Evolutionary conservation across 1,140 invertebrate genomes (phyloP).

Genomic region (Macrostomum lignano): DNA sequence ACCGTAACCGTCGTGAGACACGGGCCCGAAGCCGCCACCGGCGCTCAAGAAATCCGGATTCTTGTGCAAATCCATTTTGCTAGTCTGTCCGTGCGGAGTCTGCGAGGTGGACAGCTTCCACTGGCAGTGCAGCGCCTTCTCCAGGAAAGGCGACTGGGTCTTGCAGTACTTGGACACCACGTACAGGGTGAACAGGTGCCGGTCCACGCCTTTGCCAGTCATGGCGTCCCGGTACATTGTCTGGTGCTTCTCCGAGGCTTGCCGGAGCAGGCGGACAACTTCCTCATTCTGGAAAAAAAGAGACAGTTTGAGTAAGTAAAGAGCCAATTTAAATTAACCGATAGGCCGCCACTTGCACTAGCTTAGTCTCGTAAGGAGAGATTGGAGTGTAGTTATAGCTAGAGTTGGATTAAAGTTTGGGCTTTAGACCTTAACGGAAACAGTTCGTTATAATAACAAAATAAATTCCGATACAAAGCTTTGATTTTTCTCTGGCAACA

Average conservation of each 20-base stretch:
- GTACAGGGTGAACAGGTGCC: slow-evolving; percentile 86
- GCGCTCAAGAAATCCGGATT: slow-evolving; percentile 10
- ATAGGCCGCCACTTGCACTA: no score
- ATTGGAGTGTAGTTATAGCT: no score
- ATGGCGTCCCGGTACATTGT: slow-evolving; percentile 67
- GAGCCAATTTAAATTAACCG: no score
- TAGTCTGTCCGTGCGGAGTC: slow-evolving; percentile 79
- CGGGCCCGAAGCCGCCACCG: slow-evolving; percentile 32
- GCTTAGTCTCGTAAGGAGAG: no score
- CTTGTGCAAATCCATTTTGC: slow-evolving; percentile 40
- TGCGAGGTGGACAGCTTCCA: slow-evolving; percentile 12
- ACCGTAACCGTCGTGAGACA: slow-evolving; percentile 31
- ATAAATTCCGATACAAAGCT: no score
- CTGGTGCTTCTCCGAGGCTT: slow-evolving; percentile 53
- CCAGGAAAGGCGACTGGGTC: slow-evolving; percentile 71
- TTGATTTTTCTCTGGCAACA: no score
- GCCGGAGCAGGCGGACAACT: slow-evolving; percentile 37
- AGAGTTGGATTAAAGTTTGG: no score
- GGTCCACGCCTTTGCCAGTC: slow-evolving; percentile 74
- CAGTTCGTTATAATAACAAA: no score
- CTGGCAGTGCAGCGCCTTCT: slow-evolving; percentile 11
- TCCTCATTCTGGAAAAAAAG: slow-evolving; percentile 35
- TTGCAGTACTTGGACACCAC: slow-evolving; percentile 89
- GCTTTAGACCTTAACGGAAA: no score
- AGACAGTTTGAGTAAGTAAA: no score